Evolutionary conservation across 2,113 vertebrate genomes (phyloP).

Genomic region (Periophthalmodon schlosseri): DNA sequence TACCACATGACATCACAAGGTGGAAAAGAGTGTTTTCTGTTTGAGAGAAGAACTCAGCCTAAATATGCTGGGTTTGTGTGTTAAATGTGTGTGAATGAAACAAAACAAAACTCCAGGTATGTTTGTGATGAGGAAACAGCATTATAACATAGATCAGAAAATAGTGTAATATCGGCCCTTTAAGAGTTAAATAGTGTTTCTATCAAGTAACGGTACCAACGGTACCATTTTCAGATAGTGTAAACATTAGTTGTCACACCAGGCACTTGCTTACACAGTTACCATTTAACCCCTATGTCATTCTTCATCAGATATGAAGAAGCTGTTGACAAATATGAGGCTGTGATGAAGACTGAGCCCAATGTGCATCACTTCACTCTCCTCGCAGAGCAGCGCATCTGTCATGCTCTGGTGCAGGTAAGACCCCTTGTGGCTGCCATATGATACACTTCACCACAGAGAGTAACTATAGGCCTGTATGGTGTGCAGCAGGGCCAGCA

Average conservation of each 20-base stretch:
- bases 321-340: constrained; percentile 87
- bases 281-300: neutral
- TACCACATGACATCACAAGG: too few species aligned
- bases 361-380: constrained; percentile 79
- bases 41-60: too few species aligned
- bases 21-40: too few species aligned
- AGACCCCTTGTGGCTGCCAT: neutral
- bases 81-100: too few species aligned
- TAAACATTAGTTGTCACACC: neutral
- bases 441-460: neutral
- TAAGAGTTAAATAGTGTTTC: too few species aligned
- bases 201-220: too few species aligned
- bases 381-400: constrained; percentile 91
- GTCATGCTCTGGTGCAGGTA: constrained; percentile 91
- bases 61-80: too few species aligned
- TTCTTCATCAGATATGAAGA: constrained; percentile 83
- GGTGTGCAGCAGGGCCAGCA: constrained; percentile 81
- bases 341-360: constrained; percentile 90
- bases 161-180: neutral
- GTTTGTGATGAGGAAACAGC: too few species aligned
- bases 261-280: neutral
- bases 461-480: neutral
- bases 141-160: too few species aligned
- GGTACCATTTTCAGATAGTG: neutral
- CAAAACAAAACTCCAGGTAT: too few species aligned